Evolutionary conservation across 2,113 vertebrate genomes (phyloP).

Genomic region (Alosa alosa): DNA sequence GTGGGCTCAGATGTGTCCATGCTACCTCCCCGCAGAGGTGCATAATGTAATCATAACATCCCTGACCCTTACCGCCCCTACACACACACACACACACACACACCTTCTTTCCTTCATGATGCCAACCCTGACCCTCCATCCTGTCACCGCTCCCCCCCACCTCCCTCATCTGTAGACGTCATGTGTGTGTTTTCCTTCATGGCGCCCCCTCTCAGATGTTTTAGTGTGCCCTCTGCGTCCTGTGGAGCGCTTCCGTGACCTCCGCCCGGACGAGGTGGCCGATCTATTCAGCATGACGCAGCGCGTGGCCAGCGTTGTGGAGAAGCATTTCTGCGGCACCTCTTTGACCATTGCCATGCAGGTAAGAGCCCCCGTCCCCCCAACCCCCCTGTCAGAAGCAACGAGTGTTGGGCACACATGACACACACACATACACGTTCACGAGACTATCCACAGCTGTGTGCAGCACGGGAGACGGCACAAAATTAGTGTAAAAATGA

Average conservation of each 20-base stretch:
- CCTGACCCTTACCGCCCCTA: background rate
- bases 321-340: slow-evolving; percentile 81
- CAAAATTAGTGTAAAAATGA: background rate
- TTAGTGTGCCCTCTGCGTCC: slow-evolving; percentile 83
- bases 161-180: background rate
- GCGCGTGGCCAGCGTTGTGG: slow-evolving; percentile 77
- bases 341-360: slow-evolving; percentile 87
- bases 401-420: too few relatives aligned
- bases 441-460: background rate
- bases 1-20: background rate
- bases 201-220: slow-evolving; percentile 72
- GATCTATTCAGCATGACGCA: slow-evolving; percentile 81
- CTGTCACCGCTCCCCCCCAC: too few relatives aligned
- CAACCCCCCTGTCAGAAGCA: background rate
- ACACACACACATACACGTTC: background rate
- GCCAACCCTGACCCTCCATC: background rate
- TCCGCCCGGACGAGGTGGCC: slow-evolving; percentile 78
- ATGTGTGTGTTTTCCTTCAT: slow-evolving; percentile 65
- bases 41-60: slow-evolving; percentile 4
- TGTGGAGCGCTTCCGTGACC: slow-evolving; percentile 82
- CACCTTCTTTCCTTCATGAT: too few relatives aligned
- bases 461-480: background rate
- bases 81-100: too few relatives aligned
- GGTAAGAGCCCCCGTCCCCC: slow-evolving; percentile 56
- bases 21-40: background rate